Base-by-base conservation (phyloP, 2,797 vertebrate species). In the Enteromius treurensis region DNA sequence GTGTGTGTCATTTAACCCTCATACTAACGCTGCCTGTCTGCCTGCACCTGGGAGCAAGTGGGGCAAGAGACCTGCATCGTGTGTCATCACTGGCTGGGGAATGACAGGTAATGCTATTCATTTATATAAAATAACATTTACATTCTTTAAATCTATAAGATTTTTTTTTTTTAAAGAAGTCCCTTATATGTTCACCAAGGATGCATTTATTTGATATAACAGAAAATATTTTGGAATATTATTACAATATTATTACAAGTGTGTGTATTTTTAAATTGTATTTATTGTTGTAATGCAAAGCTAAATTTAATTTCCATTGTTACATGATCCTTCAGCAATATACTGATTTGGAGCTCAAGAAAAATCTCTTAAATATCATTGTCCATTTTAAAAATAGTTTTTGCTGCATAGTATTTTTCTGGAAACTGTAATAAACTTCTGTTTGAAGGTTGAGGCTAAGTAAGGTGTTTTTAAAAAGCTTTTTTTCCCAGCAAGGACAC, bases 11-110 rank as follows among this genome's bases (percentile, higher is more conserved):
- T 97, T 97, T 90, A 95, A 95, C 85, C 92, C 78, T 51, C 90
- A 95, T 0, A 93, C 95, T 47, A 95, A 96, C 6, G 96, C 96
- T 0, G 91, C 96, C 60, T 98, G 97, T 88, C 93, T 98, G 53
- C 96, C 97, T 0, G 58, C 87, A 3, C 77, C 84, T 0, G 91
- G 93, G 47, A 88, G 91, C 68, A 93, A 91, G 45, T 92, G 91
- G 77, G 92, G 90, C 55, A 90, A 84, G 69, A 34, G 80, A 37
- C 92, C 93, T 0, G 88, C 93, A 0, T 94, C 95, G 6, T 98
- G 97, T 82, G 91, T 97, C 85, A 96, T 96, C 55, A 94, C 96
- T 0, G 95, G 95, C 76, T 97, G 96, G 97, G 93, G 92, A 42
- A 94, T 96, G 85, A 93, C 96, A 90, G 97, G 97, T 98, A 86